phyloP scores from a whole-genome alignment of 2,113 vertebrate genomes.

The Arvicanthis niloticus region DNA sequence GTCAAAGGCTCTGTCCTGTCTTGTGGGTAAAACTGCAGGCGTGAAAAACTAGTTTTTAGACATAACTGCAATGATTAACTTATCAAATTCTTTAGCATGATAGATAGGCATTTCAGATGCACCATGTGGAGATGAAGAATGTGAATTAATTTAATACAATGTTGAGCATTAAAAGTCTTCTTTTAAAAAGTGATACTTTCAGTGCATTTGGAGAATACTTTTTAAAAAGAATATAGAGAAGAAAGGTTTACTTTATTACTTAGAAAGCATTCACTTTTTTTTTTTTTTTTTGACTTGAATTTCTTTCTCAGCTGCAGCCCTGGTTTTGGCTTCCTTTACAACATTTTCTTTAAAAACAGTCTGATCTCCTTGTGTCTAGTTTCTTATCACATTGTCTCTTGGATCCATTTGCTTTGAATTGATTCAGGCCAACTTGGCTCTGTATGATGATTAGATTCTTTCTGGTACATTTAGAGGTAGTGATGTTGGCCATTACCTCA shows the following conservation, averaged over 20 bases:
- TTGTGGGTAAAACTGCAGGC: neutral
- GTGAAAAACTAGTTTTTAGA: constrained; percentile 42
- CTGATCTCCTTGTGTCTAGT: neutral
- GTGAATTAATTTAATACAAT: constrained; percentile 10
- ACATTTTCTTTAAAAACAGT: constrained; percentile 12
- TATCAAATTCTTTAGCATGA: neutral
- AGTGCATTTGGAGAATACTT: neutral
- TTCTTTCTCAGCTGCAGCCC: neutral
- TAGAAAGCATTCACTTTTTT: neutral
- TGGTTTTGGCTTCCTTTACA: neutral
- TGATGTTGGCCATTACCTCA: neutral
- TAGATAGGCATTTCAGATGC: constrained; percentile 19
- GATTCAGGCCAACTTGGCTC: neutral
- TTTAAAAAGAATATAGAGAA: neutral
- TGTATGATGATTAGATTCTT: neutral
- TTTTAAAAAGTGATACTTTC: neutral
- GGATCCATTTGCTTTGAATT: neutral
- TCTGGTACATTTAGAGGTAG: neutral
- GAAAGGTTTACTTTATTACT: neutral
- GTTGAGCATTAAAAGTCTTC: neutral
- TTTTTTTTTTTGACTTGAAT: constrained; percentile 10
- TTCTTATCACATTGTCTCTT: constrained; percentile 20
- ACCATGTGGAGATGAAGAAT: neutral
- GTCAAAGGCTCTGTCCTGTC: neutral
- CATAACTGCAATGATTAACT: constrained; percentile 40